phyloP scores from a whole-genome alignment of 2,113 vertebrate genomes.

The Phocoena phocoena region DNA sequence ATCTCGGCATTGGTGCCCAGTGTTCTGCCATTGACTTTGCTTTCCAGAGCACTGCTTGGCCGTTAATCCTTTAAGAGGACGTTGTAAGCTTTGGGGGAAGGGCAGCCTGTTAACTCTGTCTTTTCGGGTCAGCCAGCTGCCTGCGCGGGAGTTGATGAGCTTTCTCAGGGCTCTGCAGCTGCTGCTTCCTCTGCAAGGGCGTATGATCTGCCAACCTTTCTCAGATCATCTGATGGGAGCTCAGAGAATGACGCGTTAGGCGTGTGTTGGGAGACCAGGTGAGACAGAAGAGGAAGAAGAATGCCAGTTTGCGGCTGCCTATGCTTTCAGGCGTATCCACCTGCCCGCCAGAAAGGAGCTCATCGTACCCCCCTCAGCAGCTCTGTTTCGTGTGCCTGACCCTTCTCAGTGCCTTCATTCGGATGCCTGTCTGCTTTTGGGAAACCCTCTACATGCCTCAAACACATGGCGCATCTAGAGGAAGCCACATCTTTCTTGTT shows the following conservation, averaged over 20 bases:
- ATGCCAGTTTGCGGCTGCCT: not conserved
- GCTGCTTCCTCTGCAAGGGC: not conserved
- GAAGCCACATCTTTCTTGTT: conserved; percentile 36
- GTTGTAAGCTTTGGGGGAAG: conserved; percentile 49
- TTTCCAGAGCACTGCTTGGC: conserved; percentile 3
- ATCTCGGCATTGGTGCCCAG: not conserved
- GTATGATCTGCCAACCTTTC: not conserved
- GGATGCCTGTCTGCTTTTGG: not conserved
- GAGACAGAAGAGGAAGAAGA: not conserved
- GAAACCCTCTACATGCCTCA: not conserved
- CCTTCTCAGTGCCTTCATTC: not conserved
- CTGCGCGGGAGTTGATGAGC: conserved; percentile 49
- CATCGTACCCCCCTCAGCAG: not conserved
- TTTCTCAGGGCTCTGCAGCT: not conserved
- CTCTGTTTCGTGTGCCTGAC: not conserved
- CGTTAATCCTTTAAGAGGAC: conserved; percentile 57
- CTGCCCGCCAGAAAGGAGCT: not conserved
- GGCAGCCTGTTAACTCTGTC: conserved; percentile 52
- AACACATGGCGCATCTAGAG: not conserved
- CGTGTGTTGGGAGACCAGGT: not conserved
- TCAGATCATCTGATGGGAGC: not conserved
- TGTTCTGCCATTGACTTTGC: conserved; percentile 30
- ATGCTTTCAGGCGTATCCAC: not conserved
- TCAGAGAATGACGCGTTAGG: not conserved
- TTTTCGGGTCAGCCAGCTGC: conserved; percentile 33